Evolutionary conservation across 2,797 vertebrate genomes (phyloP), one percentile per base, ranked within the genome.

Genomic region (Thripadectes ignobilis): DNA sequence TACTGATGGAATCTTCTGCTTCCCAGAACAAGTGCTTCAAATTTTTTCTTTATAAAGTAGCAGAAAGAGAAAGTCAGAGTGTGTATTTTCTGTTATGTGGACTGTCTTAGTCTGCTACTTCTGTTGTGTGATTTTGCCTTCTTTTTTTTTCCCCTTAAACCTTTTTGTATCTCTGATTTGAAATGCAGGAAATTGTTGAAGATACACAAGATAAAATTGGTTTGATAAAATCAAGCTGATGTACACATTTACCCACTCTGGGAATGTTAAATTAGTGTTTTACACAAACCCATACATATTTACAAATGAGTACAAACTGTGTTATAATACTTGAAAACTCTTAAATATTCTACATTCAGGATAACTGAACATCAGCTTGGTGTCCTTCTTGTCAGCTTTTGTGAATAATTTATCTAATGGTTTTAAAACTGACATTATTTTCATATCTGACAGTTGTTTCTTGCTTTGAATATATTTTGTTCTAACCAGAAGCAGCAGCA

Each of bases 341-440:
- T 93, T 96, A 96, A 95, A 72, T 92, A 95, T 93, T 95, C 97
- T 88, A 30, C 85, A 19, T 86, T 95, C 88, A 87, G 86, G 80
- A 94, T 93, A 83, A 93, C 72, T 72, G 86, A 94, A 79, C 69
- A 68, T 93, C 85, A 93, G 55, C 88, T 89, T 39, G 55, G 58
- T 93, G 91, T 97, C 91, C 95, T 96, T 80, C 93, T 85, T 96
- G 94, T 96, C 96, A 96, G 94, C 94, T 86, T 96, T 94, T 93
- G 94, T 95, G 95, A 97, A 97, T 95, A 97, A 96, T 97, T 95
- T 94, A 96, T 96, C 78, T 93, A 94, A 89, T 95, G 76, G 66
- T 91, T 95, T 93, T 95, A 83, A 94, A 95, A 92, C 58, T 95
- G 96, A 97, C 76, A 74, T 92, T 93, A 93, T 96, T 96, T 95